Evolutionary conservation across 1,140 invertebrate species (phyloP).

Genomic region (Paralvinella palmiformis): DNA sequence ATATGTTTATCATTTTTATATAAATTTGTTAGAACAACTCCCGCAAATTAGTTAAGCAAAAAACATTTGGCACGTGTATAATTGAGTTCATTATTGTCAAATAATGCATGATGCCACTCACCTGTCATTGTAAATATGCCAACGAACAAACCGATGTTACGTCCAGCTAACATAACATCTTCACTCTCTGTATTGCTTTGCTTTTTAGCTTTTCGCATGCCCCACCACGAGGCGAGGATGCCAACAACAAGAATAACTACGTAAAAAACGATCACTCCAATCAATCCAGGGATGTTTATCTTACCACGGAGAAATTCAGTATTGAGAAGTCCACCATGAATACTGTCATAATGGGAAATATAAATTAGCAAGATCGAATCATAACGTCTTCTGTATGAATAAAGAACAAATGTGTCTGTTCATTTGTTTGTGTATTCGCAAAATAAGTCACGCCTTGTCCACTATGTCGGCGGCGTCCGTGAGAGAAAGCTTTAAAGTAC

Average conservation of each 20-base stretch:
- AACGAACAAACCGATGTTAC: constrained; percentile 90
- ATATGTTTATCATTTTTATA: neutral
- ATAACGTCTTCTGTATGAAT: no score
- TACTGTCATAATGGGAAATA: neutral
- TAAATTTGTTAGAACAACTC: neutral
- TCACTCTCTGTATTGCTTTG: constrained; percentile 57
- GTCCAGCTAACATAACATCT: constrained; percentile 81
- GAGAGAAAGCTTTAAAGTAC: no score
- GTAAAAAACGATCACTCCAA: constrained; percentile 49
- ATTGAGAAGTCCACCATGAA: no score
- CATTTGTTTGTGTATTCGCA: no score
- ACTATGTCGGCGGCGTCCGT: no score
- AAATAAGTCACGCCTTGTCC: no score
- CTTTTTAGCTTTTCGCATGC: constrained; percentile 23
- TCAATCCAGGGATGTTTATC: constrained; percentile 75
- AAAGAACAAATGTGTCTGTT: no score
- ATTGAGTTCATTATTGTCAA: no score
- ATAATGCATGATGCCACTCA: no score
- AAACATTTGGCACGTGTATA: no score
- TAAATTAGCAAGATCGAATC: no score
- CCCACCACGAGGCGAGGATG: constrained; percentile 29
- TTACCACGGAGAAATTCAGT: neutral
- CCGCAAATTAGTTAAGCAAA: no score
- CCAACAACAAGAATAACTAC: constrained; percentile 34
- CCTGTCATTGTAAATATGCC: constrained; percentile 99